A percentile compares a stretch with the other conserved stretches of the same genome.
Conservation (phyloP, 1,140 invertebrate species). For the Whitmania pigra region DNA sequence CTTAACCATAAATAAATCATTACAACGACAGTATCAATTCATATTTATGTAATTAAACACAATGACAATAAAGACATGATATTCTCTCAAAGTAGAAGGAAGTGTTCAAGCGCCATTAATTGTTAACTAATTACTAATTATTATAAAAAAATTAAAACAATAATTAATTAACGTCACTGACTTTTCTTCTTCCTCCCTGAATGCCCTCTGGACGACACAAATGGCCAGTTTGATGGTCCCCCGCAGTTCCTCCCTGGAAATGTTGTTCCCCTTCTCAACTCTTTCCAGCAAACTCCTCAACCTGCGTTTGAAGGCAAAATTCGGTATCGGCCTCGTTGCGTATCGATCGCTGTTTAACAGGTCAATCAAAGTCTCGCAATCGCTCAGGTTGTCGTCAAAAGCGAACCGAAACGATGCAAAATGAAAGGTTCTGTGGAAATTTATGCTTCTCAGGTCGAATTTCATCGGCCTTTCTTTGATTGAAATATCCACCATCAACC, state of each 20-base stretch:
- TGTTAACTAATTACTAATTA: too few species aligned
- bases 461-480: too few species aligned
- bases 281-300: conserved; percentile 2
- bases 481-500: too few species aligned
- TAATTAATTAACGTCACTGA: not conserved
- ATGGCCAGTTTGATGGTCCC: conserved; percentile 1
- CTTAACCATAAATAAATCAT: too few species aligned
- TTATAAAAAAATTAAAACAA: too few species aligned
- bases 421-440: too few species aligned
- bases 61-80: too few species aligned
- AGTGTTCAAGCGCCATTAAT: too few species aligned
- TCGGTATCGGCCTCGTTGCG: not conserved
- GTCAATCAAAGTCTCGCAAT: not conserved
- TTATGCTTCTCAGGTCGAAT: too few species aligned
- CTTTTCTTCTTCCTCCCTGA: conserved; percentile 1
- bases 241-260: conserved; percentile 2
- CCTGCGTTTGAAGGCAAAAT: not conserved
- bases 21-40: too few species aligned
- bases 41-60: too few species aligned
- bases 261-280: conserved; percentile 8
- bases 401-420: not conserved
- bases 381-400: not conserved
- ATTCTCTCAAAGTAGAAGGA: too few species aligned
- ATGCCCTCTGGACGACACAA: not conserved
- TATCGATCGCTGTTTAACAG: not conserved